These are phyloP conservation scores for Motacilla tschutschensis DNA, from an alignment of 2,113 vertebrate species.

Conservation along the genomic window DNA sequence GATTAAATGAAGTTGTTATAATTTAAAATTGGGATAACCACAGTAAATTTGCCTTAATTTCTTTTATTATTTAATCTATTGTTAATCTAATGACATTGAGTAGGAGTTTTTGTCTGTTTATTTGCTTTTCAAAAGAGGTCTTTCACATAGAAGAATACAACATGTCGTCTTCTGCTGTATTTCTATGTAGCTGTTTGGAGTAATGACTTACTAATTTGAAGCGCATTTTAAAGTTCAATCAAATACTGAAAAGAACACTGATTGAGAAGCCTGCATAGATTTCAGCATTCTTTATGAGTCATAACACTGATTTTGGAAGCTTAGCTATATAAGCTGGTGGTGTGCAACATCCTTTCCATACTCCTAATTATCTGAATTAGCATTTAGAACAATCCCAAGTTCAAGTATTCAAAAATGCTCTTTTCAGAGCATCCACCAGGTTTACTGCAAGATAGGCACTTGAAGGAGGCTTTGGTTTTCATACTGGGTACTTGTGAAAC, in stretches of 20 bases:
- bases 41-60: slow-evolving; percentile 22
- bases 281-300: slow-evolving; percentile 53
- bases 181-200: slow-evolving; percentile 39
- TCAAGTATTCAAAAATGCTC: slow-evolving; percentile 68
- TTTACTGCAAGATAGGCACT: slow-evolving; percentile 67
- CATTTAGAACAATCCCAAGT: slow-evolving; percentile 61
- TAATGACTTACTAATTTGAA: slow-evolving; percentile 53
- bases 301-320: slow-evolving; percentile 60
- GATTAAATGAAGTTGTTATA: slow-evolving; percentile 29
- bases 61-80: slow-evolving; percentile 34
- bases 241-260: slow-evolving; percentile 52
- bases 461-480: slow-evolving; percentile 56
- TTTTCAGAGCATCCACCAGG: slow-evolving; percentile 65
- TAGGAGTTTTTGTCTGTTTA: slow-evolving; percentile 40
- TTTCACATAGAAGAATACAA: slow-evolving; percentile 37
- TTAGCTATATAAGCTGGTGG: slow-evolving; percentile 38
- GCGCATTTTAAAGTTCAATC: slow-evolving; percentile 48
- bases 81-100: slow-evolving; percentile 42
- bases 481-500: slow-evolving; percentile 30
- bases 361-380: slow-evolving; percentile 52
- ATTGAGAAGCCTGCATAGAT: slow-evolving; percentile 58
- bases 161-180: slow-evolving; percentile 14
- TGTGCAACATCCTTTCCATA: slow-evolving; percentile 34
- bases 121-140: slow-evolving; percentile 28
- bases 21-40: slow-evolving; percentile 35